Evolutionary conservation across 2,888 invertebrate genomes (phyloP), one percentile per base, ranked within the genome.

Genomic region (Drosophila pegasa): DNA sequence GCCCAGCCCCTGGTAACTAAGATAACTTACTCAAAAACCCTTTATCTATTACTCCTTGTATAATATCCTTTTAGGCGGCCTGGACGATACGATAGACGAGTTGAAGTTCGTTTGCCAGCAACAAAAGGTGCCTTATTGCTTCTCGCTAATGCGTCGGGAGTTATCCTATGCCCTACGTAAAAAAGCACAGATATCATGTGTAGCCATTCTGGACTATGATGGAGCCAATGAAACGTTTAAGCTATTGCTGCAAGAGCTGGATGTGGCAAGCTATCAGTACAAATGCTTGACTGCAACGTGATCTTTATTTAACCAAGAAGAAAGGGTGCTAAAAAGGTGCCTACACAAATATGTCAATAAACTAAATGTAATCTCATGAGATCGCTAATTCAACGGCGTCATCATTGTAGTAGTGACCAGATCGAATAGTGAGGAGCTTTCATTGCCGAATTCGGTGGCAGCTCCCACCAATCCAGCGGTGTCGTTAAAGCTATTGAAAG

Each of bases 161-260:
- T 84, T 95, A 16, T 94, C 95, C 0, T 92, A 93, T 77, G 91
- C 93, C 1, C 92, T 94, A 40, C 92, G 93, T 57, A 94, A 94
- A 81, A 93, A 94, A 57, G 93, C 93, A 7, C 94, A 94, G 5
- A 93, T 95, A 63, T 94, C 94, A 80, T 94, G 94, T 67, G 93
- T 95, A 38, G 95, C 94, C 12, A 91, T 95, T 47, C 91, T 95
- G 70, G 94, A 94, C 88, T 94, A 94, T 80, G 94, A 95, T 87
- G 95, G 95, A 5, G 93, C 93, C 22, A 94, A 95, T 89, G 94
- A 89, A 7, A 80, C 64, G 6, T 90, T 79, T 51, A 58, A 71
- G 9, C 63, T 89, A 37, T 43, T 92, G 3, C 25, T 92, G 0
- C 61, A 70, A 6, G 78, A 67, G 31, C 51, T 92, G 6, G 43